Conservation (phyloP, 2,797 vertebrate genomes). For the Mus spretus region DNA sequence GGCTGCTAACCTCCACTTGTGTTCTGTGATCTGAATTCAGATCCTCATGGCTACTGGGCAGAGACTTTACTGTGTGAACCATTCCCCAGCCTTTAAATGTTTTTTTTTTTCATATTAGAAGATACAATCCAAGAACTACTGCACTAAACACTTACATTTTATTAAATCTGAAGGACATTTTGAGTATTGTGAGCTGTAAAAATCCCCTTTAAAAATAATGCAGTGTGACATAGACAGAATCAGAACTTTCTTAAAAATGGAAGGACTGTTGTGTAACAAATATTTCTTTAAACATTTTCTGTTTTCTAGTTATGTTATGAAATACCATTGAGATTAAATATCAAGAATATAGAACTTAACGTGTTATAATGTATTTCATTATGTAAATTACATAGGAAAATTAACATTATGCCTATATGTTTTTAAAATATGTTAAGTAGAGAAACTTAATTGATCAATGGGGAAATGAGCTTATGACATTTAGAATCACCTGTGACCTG, state of each 20-base stretch:
- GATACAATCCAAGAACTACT: slow-evolving; percentile 21
- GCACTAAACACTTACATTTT: slow-evolving; percentile 27
- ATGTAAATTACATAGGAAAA: slow-evolving; percentile 69
- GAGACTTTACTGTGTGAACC: neutral
- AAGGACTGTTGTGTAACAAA: neutral
- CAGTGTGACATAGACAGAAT: neutral
- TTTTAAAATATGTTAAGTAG: slow-evolving; percentile 63
- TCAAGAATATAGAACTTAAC: slow-evolving; percentile 55
- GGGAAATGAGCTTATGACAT: slow-evolving; percentile 75
- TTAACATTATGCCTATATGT: slow-evolving; percentile 66
- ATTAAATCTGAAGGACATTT: slow-evolving; percentile 20
- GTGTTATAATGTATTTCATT: slow-evolving; percentile 53
- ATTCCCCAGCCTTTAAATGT: neutral
- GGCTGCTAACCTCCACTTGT: neutral
- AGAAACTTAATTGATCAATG: slow-evolving; percentile 72
- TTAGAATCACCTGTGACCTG: slow-evolving; percentile 70
- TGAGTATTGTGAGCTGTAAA: neutral
- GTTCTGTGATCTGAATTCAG: neutral
- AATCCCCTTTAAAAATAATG: neutral
- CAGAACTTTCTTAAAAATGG: neutral
- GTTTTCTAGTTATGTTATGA: neutral
- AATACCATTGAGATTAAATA: neutral
- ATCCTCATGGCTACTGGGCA: neutral
- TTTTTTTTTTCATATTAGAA: neutral
- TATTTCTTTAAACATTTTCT: slow-evolving; percentile 47